Base-by-base conservation (phyloP, 2,797 vertebrate species). In the Trematomus bernacchii region DNA sequence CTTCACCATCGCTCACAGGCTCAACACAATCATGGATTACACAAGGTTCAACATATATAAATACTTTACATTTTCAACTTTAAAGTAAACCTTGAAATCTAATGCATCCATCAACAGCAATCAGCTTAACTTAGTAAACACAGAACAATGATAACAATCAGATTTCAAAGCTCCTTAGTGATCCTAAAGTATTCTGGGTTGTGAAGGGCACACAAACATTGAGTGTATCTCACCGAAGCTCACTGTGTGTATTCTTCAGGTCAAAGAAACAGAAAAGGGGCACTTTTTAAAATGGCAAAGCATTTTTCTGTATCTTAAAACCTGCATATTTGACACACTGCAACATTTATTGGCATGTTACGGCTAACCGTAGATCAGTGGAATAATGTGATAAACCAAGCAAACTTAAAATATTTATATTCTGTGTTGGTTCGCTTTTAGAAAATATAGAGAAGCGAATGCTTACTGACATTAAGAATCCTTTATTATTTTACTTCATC, bases 11-110 rank as follows among this genome's bases (percentile, higher is more conserved):
- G 98, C 98, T 0, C 98, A 99, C 87, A 95, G 98, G 73, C 97
- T 99, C 72, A 98, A 99, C 94, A 99, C 98, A 0, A 97, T 99
- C 87, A 97, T 99, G 97, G 98, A 99, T 87, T 99, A 99, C 84
- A 97, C 96, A 46, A 97, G 97, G 98, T 99, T 18, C 71, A 71
- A 51, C 21, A 44, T 8, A 13, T 21, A 3, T 37, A 1, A 14
- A 18, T 2, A 10, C 5, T 10, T 66, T 43, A 33, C n/a, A 52
- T 4, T 15, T 43, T 59, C 8, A 54, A 54, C 14, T 9, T 14
- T 27, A 5, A 23, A 9, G 4, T 5, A 9, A 48, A 48, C 10
- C n/a, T 6, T 60, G 19, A 5, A 19, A 51, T 12, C 10, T 5
- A 8, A 21, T 37, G 8, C n/a, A 18, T 51, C n/a, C n/a, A 47